A percentile compares a stretch with the other conserved stretches of the same genome.
Conservation (phyloP, 2,113 vertebrate species). For the Embiotoca jacksoni region DNA sequence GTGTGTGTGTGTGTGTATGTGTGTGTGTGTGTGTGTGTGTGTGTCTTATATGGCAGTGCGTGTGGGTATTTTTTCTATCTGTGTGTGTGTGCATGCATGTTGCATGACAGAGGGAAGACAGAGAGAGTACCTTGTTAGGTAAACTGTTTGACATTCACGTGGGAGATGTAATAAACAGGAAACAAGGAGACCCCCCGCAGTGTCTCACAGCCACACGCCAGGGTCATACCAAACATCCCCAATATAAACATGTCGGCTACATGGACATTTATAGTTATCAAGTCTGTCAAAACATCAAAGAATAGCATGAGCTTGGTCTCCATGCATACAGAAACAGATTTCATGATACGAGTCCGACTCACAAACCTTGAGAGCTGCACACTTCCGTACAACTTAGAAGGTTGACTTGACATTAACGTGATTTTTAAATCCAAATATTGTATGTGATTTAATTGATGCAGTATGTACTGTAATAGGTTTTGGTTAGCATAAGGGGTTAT, state of each 20-base stretch:
- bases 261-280: slow-evolving; percentile 75
- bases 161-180: slow-evolving; percentile 84
- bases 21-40: slow-evolving; percentile 15
- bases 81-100: slow-evolving; percentile 24
- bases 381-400: neutral
- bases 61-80: slow-evolving; percentile 1
- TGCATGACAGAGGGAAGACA: slow-evolving; percentile 64
- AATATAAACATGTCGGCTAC: slow-evolving; percentile 77
- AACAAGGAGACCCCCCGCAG: slow-evolving; percentile 68
- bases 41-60: neutral
- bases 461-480: neutral
- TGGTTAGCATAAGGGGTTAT: too few species aligned
- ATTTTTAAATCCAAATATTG: neutral
- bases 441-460: neutral
- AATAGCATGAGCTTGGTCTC: slow-evolving; percentile 44
- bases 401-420: neutral
- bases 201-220: slow-evolving; percentile 76
- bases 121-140: slow-evolving; percentile 78
- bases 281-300: slow-evolving; percentile 71
- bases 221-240: slow-evolving; percentile 75
- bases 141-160: slow-evolving; percentile 83
- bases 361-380: slow-evolving; percentile 15
- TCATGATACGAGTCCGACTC: slow-evolving; percentile 37
- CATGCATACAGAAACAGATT: slow-evolving; percentile 40
- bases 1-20: slow-evolving; percentile 15